These are phyloP conservation scores for Leptopterna dolabrata DNA, from an alignment of 2,888 invertebrate species.

Conservation along the genomic window DNA sequence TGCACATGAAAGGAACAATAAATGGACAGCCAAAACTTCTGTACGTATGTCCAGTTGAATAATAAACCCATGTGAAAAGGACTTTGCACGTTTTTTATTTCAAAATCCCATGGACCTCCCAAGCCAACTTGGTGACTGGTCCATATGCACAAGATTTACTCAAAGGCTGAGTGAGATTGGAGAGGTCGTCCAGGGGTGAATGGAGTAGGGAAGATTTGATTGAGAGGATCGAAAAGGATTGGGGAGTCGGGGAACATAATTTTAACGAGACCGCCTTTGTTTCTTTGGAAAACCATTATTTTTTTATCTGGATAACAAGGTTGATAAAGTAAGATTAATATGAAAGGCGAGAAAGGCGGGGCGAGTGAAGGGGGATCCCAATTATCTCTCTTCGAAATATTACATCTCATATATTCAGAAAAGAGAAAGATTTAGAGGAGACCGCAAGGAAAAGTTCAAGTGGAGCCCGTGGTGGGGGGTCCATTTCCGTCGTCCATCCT, in stretches of 20 bases:
- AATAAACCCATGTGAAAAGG: no score
- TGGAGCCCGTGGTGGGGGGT: neutral
- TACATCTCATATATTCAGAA: conserved; percentile 23
- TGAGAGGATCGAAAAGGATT: neutral
- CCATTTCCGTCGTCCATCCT: neutral
- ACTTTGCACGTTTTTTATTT: no score
- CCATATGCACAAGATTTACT: no score
- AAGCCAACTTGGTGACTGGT: no score
- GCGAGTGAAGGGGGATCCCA: neutral
- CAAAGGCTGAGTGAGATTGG: no score
- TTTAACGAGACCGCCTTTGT: neutral
- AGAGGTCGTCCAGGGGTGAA: no score
- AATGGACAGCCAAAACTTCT: no score
- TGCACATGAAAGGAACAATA: no score
- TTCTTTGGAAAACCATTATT: neutral
- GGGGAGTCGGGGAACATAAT: neutral
- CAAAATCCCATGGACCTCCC: no score
- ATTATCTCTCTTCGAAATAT: conserved; percentile 25
- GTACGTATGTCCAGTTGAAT: no score
- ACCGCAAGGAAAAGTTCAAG: neutral
- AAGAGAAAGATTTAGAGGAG: neutral
- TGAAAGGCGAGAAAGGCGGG: neutral
- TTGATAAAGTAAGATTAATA: conserved; percentile 1
- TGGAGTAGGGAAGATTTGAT: no score
- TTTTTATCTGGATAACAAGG: neutral